A percentile compares a stretch with the other conserved stretches of the same genome.
Evolutionary conservation across 2,888 invertebrate species (phyloP).

Genomic region (Epinotia ramella): DNA sequence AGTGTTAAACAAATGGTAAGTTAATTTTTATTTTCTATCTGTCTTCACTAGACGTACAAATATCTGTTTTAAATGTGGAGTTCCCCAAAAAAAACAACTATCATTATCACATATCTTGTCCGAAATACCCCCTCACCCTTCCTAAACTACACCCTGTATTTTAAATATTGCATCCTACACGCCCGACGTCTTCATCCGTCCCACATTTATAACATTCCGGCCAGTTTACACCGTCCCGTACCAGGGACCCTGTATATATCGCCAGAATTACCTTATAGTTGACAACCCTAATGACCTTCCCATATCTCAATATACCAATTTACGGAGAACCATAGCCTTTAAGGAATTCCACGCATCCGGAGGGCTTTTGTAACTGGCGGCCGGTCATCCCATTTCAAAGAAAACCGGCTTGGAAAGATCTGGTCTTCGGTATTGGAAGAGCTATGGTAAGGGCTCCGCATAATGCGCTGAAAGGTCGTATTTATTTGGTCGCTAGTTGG

Average conservation of each 20-base stretch:
- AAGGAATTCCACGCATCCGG: background rate
- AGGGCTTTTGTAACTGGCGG: background rate
- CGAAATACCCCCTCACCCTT: background rate
- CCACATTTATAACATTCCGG: constrained; percentile 40
- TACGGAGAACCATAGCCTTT: background rate
- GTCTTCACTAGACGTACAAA: background rate
- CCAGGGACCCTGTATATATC: constrained; percentile 37
- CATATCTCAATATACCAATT: constrained; percentile 5
- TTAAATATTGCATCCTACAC: constrained; percentile 37
- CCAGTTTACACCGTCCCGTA: constrained; percentile 33
- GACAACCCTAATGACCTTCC: constrained; percentile 39
- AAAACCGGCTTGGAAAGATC: constrained; percentile 11
- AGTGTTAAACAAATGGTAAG: no score
- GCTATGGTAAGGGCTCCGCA: constrained; percentile 2
- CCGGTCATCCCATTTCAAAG: constrained; percentile 1
- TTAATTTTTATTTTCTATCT: background rate
- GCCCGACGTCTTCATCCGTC: constrained; percentile 30
- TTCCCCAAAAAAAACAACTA: background rate
- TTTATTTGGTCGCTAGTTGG: constrained; percentile 30
- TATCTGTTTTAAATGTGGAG: background rate
- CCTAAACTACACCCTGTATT: constrained; percentile 21
- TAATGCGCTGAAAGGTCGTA: constrained; percentile 27
- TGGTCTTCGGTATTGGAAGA: constrained; percentile 1
- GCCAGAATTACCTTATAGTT: constrained; percentile 38
- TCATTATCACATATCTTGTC: constrained; percentile 3